Evolutionary conservation across 1,140 invertebrate genomes (phyloP), one percentile per base, ranked within the genome.

Genomic region (Araneus ventricosus): DNA sequence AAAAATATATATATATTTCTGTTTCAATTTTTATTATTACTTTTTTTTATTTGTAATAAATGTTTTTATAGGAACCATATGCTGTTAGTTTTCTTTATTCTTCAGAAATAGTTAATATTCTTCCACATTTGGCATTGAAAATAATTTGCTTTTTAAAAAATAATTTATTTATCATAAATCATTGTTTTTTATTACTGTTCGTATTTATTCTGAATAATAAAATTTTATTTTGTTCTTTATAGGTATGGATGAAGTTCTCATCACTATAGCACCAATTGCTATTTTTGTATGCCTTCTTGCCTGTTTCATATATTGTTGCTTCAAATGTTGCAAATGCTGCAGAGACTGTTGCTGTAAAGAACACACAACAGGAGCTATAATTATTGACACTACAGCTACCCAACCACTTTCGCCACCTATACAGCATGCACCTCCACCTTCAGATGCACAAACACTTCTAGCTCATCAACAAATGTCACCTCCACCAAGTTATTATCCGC

Each of bases 291-390:
- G 34, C 4, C 5, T 87, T 17, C 37, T 87, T 27, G 52, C 27
- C 8, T 87, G 85, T 57, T 37, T 5, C 57, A 34, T 59, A 20
- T 87, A 45, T 37, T 61, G 52, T 61, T 87, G 85, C 8, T 61
- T 27, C 30, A 87, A 87, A 87, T 87, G 85, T 39, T 61, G 85
- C 57, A 39, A 87, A 37, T 52, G 45, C 24, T 87, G 85, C 17
- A 14, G 27, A 2, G 22, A 20, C 14, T 87, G 52, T 27, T 87
- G 52, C 85, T 34, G 75, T 34, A 37, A 41, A 41, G 4, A 59
- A n/a, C 24, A 17, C 37, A 27, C 30, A 24, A 20, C 14, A 34
- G 3, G 3, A 75, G 27, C 24, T 45, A 1, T 61, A 59, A 34
- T 87, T 17, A 4, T 87, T 20, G 85, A 61, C 10, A 39, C n/a